Conservation (phyloP, 2,888 invertebrate genomes). For the Archaeoteleia sp. region DNA sequence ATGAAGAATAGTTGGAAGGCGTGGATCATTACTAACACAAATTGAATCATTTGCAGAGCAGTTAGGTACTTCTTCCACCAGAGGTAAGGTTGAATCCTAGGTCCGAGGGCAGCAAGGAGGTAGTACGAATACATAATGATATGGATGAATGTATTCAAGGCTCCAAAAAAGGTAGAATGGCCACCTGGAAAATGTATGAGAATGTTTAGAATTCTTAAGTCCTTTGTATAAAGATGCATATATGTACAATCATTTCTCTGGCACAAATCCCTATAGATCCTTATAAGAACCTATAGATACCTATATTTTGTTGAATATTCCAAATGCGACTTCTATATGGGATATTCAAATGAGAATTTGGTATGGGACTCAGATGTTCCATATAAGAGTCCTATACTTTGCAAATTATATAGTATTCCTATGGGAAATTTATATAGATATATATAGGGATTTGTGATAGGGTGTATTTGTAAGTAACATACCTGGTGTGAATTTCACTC, state of each 20-base stretch:
- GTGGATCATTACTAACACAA: constrained; percentile 90
- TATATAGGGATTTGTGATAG: neutral
- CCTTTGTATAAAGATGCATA: neutral
- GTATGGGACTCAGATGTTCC: too few relatives aligned
- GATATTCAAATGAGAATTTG: too few relatives aligned
- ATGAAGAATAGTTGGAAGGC: constrained; percentile 92
- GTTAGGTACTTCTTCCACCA: constrained; percentile 99
- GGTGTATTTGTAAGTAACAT: constrained; percentile 35
- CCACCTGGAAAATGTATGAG: constrained; percentile 79
- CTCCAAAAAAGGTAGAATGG: constrained; percentile 94
- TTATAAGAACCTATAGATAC: too few relatives aligned
- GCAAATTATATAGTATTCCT: too few relatives aligned
- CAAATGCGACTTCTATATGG: too few relatives aligned
- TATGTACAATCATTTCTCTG: too few relatives aligned
- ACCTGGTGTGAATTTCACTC: constrained; percentile 96
- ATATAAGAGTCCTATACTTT: too few relatives aligned
- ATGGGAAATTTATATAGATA: too few relatives aligned
- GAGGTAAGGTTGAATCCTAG: constrained; percentile 88
- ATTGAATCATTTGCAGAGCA: constrained; percentile 93
- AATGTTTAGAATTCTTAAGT: neutral
- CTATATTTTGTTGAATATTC: too few relatives aligned
- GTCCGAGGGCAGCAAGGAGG: constrained; percentile 91
- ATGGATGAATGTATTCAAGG: constrained; percentile 95
- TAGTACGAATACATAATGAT: constrained; percentile 97
- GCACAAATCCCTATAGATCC: too few relatives aligned